phyloP scores from a whole-genome alignment of 2,797 vertebrate species.

The Pteropus rufus region DNA sequence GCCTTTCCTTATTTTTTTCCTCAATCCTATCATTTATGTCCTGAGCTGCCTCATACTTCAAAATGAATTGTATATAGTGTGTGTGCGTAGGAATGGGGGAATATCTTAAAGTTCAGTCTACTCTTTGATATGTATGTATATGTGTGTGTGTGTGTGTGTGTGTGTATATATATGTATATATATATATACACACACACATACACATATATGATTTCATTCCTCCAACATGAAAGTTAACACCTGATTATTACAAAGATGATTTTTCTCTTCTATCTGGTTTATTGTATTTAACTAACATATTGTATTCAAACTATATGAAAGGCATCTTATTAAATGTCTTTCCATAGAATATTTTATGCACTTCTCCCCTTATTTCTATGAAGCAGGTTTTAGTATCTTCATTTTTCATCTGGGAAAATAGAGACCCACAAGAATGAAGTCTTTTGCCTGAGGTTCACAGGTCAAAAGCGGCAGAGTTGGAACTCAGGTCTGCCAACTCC shows the following conservation, averaged over 20 bases:
- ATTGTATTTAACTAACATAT: background rate
- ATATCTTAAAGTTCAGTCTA: background rate
- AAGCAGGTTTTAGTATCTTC: background rate
- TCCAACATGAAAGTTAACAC: background rate
- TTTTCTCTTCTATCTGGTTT: background rate
- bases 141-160: no score
- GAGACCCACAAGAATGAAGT: background rate
- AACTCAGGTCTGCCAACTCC: background rate
- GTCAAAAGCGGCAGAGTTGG: background rate
- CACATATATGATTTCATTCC: background rate
- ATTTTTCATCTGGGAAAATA: background rate
- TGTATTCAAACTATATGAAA: background rate
- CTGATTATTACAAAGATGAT: background rate
- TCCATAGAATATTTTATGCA: background rate
- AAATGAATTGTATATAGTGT: background rate
- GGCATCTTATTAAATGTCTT: background rate
- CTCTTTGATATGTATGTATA: background rate
- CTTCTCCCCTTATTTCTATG: background rate
- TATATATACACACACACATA: no score
- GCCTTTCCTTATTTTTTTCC: background rate
- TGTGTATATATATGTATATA: no score
- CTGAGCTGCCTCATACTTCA: background rate
- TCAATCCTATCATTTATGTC: background rate
- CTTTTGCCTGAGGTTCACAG: background rate
- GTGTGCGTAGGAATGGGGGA: rapidly evolving